Percentiles rank a stretch among this genome's conserved stretches.
These are phyloP conservation scores for Lordiphosa fenestrarum DNA, from an alignment of 2,888 invertebrate species.

Conservation along the genomic window DNA sequence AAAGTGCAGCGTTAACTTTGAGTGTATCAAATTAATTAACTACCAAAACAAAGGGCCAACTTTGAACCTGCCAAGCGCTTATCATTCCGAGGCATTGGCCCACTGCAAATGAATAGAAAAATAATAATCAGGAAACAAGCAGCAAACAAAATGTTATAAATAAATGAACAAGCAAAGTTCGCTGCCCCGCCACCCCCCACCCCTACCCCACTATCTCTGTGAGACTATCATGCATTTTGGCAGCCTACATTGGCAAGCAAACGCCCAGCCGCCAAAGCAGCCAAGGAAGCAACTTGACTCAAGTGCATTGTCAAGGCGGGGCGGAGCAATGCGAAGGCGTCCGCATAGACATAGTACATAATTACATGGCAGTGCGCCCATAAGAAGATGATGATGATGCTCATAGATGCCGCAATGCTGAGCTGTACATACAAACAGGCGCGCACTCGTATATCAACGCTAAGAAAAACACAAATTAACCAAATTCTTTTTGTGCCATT, in stretches of 20 bases:
- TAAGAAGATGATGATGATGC: conserved; percentile 12
- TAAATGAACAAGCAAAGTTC: conserved; percentile 45
- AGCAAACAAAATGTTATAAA: conserved; percentile 64
- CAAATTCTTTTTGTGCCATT: conserved; percentile 21
- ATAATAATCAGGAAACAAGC: conserved; percentile 57
- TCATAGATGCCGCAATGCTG: conserved; percentile 3
- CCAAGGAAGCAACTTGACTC: conserved; percentile 69
- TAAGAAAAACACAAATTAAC: conserved; percentile 55
- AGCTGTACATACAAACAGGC: not conserved
- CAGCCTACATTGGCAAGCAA: conserved; percentile 7
- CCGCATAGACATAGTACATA: conserved; percentile 34
- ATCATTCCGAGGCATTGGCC: conserved; percentile 43
- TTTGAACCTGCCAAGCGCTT: conserved; percentile 31
- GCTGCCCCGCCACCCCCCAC: conserved; percentile 15
- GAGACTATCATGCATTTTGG: conserved; percentile 30
- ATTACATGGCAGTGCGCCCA: conserved; percentile 50
- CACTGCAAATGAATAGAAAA: conserved; percentile 28
- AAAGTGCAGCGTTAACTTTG: conserved; percentile 60
- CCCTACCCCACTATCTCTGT: conserved; percentile 4
- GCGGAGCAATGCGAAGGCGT: conserved; percentile 21
- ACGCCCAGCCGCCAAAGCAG: conserved; percentile 31
- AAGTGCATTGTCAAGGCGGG: conserved; percentile 71
- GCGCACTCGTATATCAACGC: conserved; percentile 18
- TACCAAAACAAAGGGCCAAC: conserved; percentile 53
- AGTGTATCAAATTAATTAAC: conserved; percentile 67